A percentile compares a stretch with the other conserved stretches of the same genome.
Conservation (phyloP, 1,140 invertebrate genomes). For the Drosophila nigromelanica region DNA sequence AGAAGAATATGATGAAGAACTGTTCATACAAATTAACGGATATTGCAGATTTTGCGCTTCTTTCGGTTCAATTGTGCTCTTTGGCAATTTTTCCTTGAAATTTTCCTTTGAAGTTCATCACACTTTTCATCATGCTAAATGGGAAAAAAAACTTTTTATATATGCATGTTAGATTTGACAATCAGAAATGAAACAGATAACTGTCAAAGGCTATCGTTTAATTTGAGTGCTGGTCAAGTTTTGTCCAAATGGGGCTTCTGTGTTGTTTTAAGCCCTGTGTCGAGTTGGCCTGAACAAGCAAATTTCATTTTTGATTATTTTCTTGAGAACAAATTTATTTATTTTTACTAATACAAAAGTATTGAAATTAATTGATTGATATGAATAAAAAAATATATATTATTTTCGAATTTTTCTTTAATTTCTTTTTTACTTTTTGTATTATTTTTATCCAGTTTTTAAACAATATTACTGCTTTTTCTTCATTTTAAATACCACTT, state of each 20-base stretch:
- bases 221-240: background rate
- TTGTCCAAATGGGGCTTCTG: background rate
- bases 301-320: too few species aligned
- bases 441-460: background rate
- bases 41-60: constrained; percentile 63
- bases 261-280: background rate
- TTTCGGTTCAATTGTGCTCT: constrained; percentile 39
- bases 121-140: constrained; percentile 12
- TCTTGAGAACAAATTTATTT: too few species aligned
- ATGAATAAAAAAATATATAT: too few species aligned
- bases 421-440: too few species aligned
- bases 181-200: background rate
- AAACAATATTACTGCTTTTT: background rate
- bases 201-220: background rate
- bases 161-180: background rate
- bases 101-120: constrained; percentile 28
- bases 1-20: constrained; percentile 15
- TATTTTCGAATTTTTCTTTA: too few species aligned
- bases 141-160: background rate
- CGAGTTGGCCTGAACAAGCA: background rate
- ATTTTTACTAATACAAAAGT: too few species aligned
- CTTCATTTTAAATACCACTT: background rate
- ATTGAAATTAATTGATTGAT: too few species aligned
- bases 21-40: constrained; percentile 51
- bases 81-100: constrained; percentile 18